A percentile compares a stretch with the other conserved stretches of the same genome.
Conservation (phyloP, 1,140 invertebrate species). For the Hycleus phaleratus region DNA sequence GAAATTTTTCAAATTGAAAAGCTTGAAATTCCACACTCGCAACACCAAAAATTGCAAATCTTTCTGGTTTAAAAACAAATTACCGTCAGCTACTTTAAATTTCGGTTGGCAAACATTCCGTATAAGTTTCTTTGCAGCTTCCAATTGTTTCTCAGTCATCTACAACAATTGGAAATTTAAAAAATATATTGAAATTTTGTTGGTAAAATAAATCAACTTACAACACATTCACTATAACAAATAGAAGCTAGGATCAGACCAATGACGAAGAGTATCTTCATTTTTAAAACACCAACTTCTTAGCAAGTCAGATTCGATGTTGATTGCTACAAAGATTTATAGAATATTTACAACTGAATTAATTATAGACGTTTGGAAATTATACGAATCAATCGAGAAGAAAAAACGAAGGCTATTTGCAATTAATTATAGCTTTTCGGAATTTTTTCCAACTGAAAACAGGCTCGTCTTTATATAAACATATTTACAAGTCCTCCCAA, state of each 20-base stretch:
- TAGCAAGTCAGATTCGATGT: neutral
- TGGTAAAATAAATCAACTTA: neutral
- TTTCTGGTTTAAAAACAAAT: neutral
- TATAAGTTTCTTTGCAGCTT: slow-evolving; percentile 32
- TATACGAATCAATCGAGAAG: too few species aligned
- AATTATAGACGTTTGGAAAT: too few species aligned
- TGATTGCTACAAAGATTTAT: too few species aligned
- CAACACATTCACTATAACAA: neutral
- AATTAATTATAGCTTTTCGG: too few species aligned
- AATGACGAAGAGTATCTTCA: neutral
- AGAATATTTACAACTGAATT: too few species aligned
- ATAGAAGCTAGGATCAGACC: neutral
- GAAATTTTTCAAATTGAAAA: too few species aligned
- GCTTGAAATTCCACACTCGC: neutral
- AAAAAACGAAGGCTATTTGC: too few species aligned
- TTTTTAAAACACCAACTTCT: neutral
- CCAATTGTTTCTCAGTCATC: slow-evolving; percentile 36
- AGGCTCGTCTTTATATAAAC: too few species aligned
- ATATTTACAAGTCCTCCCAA: too few species aligned
- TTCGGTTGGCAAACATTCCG: slow-evolving; percentile 37
- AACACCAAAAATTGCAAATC: neutral
- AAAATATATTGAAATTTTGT: neutral
- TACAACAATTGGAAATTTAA: slow-evolving; percentile 18
- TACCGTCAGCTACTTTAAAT: slow-evolving; percentile 35
- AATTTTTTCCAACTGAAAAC: too few species aligned